Conservation (phyloP, 2,113 vertebrate species). For the Nycticryphes semicollaris region DNA sequence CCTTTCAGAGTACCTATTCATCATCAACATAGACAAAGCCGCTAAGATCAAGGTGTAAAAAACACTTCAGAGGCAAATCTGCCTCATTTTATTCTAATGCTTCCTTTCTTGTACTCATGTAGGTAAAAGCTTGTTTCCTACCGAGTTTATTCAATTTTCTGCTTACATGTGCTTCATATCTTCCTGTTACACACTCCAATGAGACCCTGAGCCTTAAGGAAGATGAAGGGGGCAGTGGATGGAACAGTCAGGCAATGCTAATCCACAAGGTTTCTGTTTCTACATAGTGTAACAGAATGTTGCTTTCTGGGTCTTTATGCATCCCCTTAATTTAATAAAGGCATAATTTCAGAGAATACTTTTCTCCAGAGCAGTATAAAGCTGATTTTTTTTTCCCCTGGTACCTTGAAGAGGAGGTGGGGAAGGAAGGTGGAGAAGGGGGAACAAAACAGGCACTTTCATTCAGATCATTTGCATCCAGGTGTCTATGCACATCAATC, state of each 20-base stretch:
- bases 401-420: neutral
- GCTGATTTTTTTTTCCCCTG: neutral
- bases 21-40: neutral
- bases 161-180: neutral
- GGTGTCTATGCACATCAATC: neutral
- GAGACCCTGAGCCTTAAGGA: neutral
- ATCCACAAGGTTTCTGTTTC: neutral
- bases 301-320: neutral
- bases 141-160: neutral
- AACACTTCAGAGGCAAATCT: neutral
- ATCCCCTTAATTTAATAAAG: neutral
- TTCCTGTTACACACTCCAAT: neutral
- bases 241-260: neutral
- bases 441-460: neutral
- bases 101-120: neutral
- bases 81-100: neutral
- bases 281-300: neutral
- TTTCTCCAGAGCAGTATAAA: neutral
- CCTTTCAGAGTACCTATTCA: neutral
- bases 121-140: neutral
- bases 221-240: neutral
- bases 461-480: neutral
- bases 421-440: too few species aligned
- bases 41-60: neutral
- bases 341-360: neutral